Conservation (phyloP, 1,140 invertebrate genomes). For the Microplitis mediator region DNA sequence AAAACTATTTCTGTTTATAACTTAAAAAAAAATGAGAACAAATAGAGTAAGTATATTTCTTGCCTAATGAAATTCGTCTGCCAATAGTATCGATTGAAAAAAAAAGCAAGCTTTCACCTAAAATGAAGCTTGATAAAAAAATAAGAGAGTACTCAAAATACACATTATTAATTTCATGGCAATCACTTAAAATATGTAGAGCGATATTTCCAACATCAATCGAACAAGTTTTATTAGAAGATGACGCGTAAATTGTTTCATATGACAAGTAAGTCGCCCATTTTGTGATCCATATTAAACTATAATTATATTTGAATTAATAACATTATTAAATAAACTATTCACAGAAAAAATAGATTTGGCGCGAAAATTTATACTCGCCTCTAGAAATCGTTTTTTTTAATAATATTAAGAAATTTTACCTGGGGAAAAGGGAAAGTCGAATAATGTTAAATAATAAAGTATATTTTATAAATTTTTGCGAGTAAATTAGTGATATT, state of each 20-base stretch:
- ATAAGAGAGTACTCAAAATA: slow-evolving; percentile 33
- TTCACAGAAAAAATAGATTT: not conserved
- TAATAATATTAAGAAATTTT: slow-evolving; percentile 20
- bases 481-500: slow-evolving; percentile 23
- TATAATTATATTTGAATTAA: not conserved
- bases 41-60: not conserved
- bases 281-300: slow-evolving; percentile 38
- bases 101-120: slow-evolving; percentile 39
- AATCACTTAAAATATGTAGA: slow-evolving; percentile 36
- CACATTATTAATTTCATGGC: slow-evolving; percentile 34
- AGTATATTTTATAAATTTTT: slow-evolving; percentile 29
- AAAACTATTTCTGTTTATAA: too few relatives aligned
- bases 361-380: not conserved
- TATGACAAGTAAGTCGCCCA: slow-evolving; percentile 40
- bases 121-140: slow-evolving; percentile 39
- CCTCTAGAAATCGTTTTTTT: not conserved
- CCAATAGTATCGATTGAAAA: slow-evolving; percentile 38
- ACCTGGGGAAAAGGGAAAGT: slow-evolving; percentile 43
- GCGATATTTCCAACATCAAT: slow-evolving; percentile 29
- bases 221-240: slow-evolving; percentile 27
- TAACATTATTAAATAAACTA: too few relatives aligned
- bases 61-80: slow-evolving; percentile 37
- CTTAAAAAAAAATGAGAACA: too few relatives aligned
- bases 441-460: slow-evolving; percentile 28
- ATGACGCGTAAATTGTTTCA: not conserved